These are phyloP conservation scores for Heterotis niloticus DNA, from an alignment of 2,113 vertebrate species.

Conservation along the genomic window DNA sequence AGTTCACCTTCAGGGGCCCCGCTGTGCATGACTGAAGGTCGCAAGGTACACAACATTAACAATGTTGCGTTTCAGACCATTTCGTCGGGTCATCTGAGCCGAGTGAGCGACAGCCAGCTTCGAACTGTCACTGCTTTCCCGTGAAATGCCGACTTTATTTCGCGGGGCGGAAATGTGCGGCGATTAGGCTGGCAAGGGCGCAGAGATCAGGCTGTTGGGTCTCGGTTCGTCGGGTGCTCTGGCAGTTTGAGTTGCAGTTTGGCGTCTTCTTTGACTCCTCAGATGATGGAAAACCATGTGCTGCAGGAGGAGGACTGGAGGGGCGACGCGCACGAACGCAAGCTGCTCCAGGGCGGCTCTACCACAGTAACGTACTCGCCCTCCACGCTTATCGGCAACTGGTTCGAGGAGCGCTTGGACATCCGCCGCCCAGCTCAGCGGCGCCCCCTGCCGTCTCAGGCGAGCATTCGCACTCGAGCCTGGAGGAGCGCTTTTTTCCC, in stretches of 20 bases:
- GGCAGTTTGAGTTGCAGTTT: no score
- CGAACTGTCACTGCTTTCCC: no score
- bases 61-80: no score
- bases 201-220: no score
- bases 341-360: constrained; percentile 65
- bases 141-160: no score
- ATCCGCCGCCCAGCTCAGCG: constrained; percentile 42
- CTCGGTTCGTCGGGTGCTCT: no score
- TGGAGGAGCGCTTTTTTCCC: background rate
- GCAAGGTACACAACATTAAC: background rate
- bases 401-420: constrained; percentile 62
- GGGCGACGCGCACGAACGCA: constrained; percentile 45
- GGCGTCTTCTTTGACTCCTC: no score
- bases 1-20: no score
- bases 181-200: no score
- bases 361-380: constrained; percentile 56
- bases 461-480: constrained; percentile 23
- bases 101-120: no score
- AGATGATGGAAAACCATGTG: constrained; percentile 27
- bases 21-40: background rate
- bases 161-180: no score
- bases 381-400: constrained; percentile 61
- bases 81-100: no score
- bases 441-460: constrained; percentile 62
- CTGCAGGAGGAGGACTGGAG: constrained; percentile 60